Conservation (phyloP, 2,888 invertebrate species). For the Steromphala cineraria region DNA sequence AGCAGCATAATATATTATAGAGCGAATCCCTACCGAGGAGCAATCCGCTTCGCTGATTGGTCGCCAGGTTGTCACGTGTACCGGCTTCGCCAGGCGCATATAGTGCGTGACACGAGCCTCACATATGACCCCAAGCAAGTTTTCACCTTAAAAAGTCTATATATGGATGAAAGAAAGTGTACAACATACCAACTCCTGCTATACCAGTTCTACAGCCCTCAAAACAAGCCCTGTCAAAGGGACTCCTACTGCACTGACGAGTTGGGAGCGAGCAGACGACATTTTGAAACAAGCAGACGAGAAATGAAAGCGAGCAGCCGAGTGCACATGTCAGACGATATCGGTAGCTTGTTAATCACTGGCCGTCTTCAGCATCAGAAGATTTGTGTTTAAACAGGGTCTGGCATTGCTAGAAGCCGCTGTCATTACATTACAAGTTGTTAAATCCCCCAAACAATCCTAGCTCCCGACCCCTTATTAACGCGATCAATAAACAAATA, state of each 20-base stretch:
- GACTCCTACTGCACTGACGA: not conserved
- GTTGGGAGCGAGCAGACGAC: not conserved
- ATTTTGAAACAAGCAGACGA: not conserved
- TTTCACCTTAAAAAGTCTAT: not conserved
- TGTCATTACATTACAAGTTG: too few relatives aligned
- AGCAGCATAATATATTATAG: conserved; percentile 24
- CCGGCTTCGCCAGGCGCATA: conserved; percentile 8
- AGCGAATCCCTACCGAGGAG: conserved; percentile 9
- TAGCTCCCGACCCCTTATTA: not conserved
- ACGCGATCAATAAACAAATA: not conserved
- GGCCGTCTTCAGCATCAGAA: not conserved
- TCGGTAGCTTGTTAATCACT: not conserved
- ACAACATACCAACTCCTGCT: not conserved
- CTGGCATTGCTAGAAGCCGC: too few relatives aligned
- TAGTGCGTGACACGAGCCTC: conserved; percentile 11
- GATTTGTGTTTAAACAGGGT: too few relatives aligned
- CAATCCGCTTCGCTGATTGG: not conserved
- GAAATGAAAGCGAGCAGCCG: conserved; percentile 11
- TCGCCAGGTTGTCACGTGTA: not conserved
- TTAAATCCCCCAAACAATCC: too few relatives aligned
- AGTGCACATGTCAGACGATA: not conserved
- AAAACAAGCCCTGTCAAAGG: not conserved
- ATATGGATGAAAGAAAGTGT: conserved; percentile 23
- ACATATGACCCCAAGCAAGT: not conserved
- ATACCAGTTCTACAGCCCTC: conserved; percentile 18